Conservation (phyloP, 1,140 invertebrate species). For the Chrysoperla carnea region DNA sequence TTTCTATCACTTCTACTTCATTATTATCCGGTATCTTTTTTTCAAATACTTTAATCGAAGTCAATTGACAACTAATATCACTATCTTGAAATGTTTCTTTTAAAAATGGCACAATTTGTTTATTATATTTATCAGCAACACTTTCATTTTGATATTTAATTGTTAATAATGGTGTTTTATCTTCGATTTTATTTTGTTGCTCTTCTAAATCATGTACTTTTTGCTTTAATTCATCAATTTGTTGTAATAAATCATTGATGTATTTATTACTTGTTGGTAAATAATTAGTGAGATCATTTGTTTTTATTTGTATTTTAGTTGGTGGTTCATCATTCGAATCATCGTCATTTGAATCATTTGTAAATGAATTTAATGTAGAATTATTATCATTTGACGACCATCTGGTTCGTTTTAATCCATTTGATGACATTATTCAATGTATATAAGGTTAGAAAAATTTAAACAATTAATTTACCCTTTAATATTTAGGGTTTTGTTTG, state of each 20-base stretch:
- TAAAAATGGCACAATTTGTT: constrained; percentile 10
- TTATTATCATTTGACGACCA: no score
- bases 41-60: constrained; percentile 5
- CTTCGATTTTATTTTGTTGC: no score
- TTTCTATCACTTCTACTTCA: constrained; percentile 7
- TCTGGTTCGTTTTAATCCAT: no score
- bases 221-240: background rate
- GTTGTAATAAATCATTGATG: background rate
- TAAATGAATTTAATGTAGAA: no score
- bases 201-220: no score
- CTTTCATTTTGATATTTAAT: constrained; percentile 10
- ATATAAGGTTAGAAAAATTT: no score
- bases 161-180: constrained; percentile 5
- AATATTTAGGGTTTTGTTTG: no score
- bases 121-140: constrained; percentile 10
- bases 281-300: background rate
- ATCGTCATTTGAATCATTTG: constrained; percentile 3
- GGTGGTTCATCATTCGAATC: constrained; percentile 7
- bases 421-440: no score
- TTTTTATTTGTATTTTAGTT: constrained; percentile 1
- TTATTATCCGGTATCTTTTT: constrained; percentile 6
- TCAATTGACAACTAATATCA: constrained; percentile 5
- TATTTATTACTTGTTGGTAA: background rate
- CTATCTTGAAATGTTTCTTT: constrained; percentile 10
- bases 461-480: no score